Conservation (phyloP, 2,113 vertebrate species). For the Calidris pugnax region DNA sequence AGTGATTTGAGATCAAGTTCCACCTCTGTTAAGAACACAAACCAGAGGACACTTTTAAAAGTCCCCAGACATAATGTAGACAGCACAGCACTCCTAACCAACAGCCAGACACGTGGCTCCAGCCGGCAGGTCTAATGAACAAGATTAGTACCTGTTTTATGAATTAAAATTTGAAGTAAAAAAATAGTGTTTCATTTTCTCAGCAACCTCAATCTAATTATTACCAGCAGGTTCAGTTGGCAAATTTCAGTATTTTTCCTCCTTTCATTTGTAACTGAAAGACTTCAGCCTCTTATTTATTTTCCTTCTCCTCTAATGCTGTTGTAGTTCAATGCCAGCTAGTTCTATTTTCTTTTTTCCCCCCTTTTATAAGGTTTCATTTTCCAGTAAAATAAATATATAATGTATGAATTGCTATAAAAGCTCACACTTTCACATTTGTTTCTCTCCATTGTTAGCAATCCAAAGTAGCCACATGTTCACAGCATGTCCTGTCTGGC, state of each 20-base stretch:
- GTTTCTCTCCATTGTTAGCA: conserved; percentile 30
- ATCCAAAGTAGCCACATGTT: conserved; percentile 37
- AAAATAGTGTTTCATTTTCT: conserved; percentile 70
- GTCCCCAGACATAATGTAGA: not conserved
- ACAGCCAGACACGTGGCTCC: conserved; percentile 35
- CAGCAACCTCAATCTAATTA: conserved; percentile 52
- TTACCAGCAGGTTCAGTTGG: conserved; percentile 55
- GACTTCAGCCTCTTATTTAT: conserved; percentile 34
- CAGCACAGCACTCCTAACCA: not conserved
- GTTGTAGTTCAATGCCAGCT: conserved; percentile 13
- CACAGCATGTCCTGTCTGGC: conserved; percentile 18
- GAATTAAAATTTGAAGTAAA: conserved; percentile 60
- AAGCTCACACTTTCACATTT: not conserved
- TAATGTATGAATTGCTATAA: conserved; percentile 44
- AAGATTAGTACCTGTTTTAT: conserved; percentile 20
- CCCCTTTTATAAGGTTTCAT: conserved; percentile 32
- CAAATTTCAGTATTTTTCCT: not conserved
- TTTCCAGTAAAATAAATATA: conserved; percentile 63
- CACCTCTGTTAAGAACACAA: not conserved
- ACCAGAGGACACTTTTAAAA: conserved; percentile 31
- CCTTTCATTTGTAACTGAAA: conserved; percentile 34
- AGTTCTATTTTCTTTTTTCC: conserved; percentile 2
- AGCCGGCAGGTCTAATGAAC: not conserved
- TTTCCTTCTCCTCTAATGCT: conserved; percentile 22
- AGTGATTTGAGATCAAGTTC: not conserved